phyloP scores from a whole-genome alignment of 2,113 vertebrate genomes.

The Onychostruthus taczanowskii region DNA sequence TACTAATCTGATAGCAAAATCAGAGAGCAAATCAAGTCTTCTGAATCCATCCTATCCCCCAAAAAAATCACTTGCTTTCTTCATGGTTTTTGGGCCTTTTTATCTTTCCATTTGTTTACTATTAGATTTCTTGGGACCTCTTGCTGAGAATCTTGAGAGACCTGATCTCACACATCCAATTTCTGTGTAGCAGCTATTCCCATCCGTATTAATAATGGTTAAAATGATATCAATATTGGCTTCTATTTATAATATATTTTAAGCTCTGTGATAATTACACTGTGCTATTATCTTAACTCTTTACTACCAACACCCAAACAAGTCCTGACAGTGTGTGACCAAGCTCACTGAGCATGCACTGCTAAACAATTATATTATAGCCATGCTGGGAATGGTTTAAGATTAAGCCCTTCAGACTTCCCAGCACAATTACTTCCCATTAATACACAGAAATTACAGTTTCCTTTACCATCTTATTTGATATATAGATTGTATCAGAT shows the following conservation, averaged over 20 bases:
- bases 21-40: background rate
- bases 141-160: background rate
- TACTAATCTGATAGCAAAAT: background rate
- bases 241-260: background rate
- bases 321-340: background rate
- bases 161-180: background rate
- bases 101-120: background rate
- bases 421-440: background rate
- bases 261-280: background rate
- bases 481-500: background rate
- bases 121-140: background rate
- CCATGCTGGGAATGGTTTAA: fast-evolving
- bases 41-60: background rate
- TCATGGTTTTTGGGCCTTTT: fast-evolving
- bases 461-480: background rate
- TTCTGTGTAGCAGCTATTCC: background rate
- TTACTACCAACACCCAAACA: background rate
- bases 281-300: background rate
- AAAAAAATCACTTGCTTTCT: background rate
- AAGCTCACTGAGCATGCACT: background rate
- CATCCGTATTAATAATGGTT: background rate
- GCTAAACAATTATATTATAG: background rate
- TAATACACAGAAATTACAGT: background rate
- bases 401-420: background rate
- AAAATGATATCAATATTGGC: background rate